These are phyloP conservation scores for Apostichopus japonicus DNA, from an alignment of 35 echinoderm and acorn worm genomes.

Conservation along the genomic window DNA sequence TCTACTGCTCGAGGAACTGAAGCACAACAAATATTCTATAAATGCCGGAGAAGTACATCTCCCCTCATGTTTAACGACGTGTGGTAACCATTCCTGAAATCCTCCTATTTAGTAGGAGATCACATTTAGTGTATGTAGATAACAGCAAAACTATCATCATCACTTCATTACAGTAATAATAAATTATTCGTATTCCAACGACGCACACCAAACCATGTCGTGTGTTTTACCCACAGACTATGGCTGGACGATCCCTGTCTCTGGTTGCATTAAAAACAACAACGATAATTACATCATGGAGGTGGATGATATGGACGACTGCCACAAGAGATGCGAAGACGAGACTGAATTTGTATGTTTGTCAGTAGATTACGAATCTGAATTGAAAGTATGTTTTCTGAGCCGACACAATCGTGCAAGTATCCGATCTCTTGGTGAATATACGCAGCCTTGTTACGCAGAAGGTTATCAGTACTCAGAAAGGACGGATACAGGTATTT, in stretches of 20 bases:
- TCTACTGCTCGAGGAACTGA: no score
- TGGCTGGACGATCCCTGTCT: no score
- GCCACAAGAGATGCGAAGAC: background rate
- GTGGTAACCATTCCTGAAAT: no score
- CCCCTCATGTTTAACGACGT: no score
- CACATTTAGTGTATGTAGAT: background rate
- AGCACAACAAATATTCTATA: background rate
- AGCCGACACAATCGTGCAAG: conserved; percentile 3
- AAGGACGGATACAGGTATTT: no score
- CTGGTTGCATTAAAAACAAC: no score
- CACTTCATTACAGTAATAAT: background rate
- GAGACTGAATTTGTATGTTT: no score
- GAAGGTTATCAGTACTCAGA: background rate
- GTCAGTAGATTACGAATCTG: background rate
- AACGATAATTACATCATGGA: background rate
- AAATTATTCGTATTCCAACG: background rate
- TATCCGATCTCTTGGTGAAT: background rate
- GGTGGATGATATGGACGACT: background rate
- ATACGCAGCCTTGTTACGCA: no score
- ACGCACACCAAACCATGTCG: background rate
- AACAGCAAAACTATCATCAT: background rate
- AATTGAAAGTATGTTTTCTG: background rate
- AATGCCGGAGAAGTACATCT: background rate
- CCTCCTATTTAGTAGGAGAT: background rate
- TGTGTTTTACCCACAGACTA: background rate